Percentiles rank a stretch among this genome's conserved stretches.
phyloP scores from a whole-genome alignment of 1,140 invertebrate species.

The Nasonia longicornis region DNA sequence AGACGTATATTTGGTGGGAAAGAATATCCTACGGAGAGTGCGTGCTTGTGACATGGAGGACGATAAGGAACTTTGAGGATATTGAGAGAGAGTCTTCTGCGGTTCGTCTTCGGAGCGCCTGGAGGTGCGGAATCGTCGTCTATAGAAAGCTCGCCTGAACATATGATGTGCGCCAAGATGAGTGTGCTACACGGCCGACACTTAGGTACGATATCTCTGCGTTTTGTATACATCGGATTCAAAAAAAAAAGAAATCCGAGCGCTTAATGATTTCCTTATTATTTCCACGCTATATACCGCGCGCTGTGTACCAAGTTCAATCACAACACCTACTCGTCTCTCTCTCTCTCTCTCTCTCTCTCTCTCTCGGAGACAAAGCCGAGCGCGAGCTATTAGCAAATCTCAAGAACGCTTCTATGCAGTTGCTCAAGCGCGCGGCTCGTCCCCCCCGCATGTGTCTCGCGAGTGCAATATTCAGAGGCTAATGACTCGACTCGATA shows the following conservation, averaged over 20 bases:
- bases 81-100: not conserved
- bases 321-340: not conserved
- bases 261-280: not conserved
- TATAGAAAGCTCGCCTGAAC: not conserved
- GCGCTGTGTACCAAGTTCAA: not conserved
- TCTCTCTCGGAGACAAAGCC: not conserved
- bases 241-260: not conserved
- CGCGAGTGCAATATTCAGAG: conserved; percentile 24
- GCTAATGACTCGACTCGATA: conserved; percentile 35
- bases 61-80: not conserved
- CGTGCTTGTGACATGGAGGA: not conserved
- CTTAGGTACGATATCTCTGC: conserved; percentile 60
- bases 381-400: conserved; percentile 2
- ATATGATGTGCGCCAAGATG: conserved; percentile 68
- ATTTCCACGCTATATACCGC: not conserved
- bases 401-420: not conserved
- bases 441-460: not conserved
- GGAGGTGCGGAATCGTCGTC: not conserved
- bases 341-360: not conserved
- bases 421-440: conserved; percentile 20
- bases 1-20: not conserved
- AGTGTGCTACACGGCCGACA: conserved; percentile 68
- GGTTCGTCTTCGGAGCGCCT: too few species aligned
- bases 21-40: too few species aligned
- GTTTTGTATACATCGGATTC: not conserved